These are phyloP conservation scores for Solenopsis fugax DNA, from an alignment of 1,140 invertebrate genomes.

Conservation along the genomic window DNA sequence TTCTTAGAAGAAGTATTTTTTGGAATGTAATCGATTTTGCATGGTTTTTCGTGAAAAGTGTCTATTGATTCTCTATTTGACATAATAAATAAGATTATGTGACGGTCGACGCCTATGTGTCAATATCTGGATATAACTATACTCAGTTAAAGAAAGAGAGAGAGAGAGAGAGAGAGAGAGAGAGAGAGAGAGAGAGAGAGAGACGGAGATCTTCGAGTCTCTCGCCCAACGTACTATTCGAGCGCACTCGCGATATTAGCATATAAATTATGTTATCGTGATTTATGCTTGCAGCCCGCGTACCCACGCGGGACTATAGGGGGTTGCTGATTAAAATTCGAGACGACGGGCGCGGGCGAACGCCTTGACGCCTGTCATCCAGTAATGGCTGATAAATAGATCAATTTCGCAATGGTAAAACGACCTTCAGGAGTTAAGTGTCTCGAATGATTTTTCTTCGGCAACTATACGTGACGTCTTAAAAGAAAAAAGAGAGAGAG, in stretches of 20 bases:
- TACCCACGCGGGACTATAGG: conserved; percentile 61
- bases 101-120: conserved; percentile 59
- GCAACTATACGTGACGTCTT: neutral
- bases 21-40: neutral
- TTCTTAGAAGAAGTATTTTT: too few relatives aligned
- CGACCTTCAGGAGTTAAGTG: neutral
- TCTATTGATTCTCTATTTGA: neutral
- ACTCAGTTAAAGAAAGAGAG: conserved; percentile 45
- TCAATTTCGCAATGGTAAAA: conserved; percentile 43
- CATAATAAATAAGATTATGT: neutral
- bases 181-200: conserved; percentile 5
- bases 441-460: neutral
- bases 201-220: conserved; percentile 15
- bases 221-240: conserved; percentile 54
- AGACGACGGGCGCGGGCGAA: conserved; percentile 38
- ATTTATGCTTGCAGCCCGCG: conserved; percentile 80
- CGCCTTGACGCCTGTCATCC: conserved; percentile 62
- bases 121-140: conserved; percentile 42
- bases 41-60: neutral
- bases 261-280: conserved; percentile 86
- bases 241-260: conserved; percentile 80
- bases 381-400: conserved; percentile 51
- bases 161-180: neutral
- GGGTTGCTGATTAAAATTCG: conserved; percentile 79
- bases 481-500: neutral